These are phyloP conservation scores for Synanthedon myopaeformis DNA, from an alignment of 2,888 invertebrate genomes.

Conservation along the genomic window DNA sequence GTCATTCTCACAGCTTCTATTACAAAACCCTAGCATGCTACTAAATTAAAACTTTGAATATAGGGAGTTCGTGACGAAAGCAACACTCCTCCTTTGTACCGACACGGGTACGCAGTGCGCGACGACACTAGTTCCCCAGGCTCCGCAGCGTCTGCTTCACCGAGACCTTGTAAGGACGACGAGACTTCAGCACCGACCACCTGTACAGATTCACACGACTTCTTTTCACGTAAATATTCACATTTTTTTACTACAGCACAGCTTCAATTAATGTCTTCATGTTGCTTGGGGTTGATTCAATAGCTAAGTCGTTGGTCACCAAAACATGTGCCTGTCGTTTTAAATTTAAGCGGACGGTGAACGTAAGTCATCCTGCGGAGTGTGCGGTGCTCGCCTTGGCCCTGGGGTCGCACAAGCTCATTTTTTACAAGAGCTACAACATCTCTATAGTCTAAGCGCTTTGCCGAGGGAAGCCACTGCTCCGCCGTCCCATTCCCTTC, in stretches of 20 bases:
- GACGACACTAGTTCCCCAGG: slow-evolving; percentile 66
- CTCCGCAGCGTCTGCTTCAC: slow-evolving; percentile 62
- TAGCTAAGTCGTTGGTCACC: no score
- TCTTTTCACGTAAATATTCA: slow-evolving; percentile 47
- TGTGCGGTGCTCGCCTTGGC: slow-evolving; percentile 60
- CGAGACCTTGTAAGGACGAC: slow-evolving; percentile 61
- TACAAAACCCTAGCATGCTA: no score
- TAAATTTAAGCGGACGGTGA: slow-evolving; percentile 47
- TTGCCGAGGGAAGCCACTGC: slow-evolving; percentile 44
- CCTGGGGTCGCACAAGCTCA: slow-evolving; percentile 66
- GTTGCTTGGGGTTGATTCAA: no score
- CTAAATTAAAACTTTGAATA: neutral
- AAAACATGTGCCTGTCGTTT: neutral
- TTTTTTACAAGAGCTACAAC: slow-evolving; percentile 62
- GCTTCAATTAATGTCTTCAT: no score
- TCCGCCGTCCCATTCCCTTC: slow-evolving; percentile 45
- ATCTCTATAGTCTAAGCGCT: slow-evolving; percentile 60
- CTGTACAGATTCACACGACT: slow-evolving; percentile 60
- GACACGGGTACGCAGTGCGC: slow-evolving; percentile 44
- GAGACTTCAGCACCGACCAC: slow-evolving; percentile 37
- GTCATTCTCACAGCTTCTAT: no score
- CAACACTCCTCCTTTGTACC: slow-evolving; percentile 57
- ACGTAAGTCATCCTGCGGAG: slow-evolving; percentile 62
- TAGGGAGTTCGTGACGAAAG: slow-evolving; percentile 59
- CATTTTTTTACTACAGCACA: no score